phyloP scores from a whole-genome alignment of 2,888 invertebrate genomes.

The Isoperla grammatica region DNA sequence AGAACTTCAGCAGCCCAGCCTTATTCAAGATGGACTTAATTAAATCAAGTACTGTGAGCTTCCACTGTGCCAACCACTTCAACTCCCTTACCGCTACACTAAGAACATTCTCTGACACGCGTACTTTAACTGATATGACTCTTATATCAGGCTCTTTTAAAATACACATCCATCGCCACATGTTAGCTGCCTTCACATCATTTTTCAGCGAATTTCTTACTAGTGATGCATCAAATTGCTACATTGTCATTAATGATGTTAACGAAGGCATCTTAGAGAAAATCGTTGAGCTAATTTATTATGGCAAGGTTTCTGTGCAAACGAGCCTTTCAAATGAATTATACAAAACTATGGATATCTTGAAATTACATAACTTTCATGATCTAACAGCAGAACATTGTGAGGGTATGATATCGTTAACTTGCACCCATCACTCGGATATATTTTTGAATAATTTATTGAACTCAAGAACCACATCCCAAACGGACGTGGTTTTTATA shows the following conservation, averaged over 20 bases:
- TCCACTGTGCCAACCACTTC: slow-evolving; percentile 21
- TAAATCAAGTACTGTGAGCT: background rate
- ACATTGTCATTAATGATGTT: slow-evolving; percentile 13
- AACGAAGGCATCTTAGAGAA: slow-evolving; percentile 6
- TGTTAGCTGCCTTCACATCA: slow-evolving; percentile 19
- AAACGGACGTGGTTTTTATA: slow-evolving; percentile 22
- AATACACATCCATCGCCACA: slow-evolving; percentile 17
- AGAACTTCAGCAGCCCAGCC: background rate
- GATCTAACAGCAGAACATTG: background rate
- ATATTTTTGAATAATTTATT: slow-evolving; percentile 18
- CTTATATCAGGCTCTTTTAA: slow-evolving; percentile 13
- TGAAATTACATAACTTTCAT: slow-evolving; percentile 10
- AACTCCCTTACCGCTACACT: slow-evolving; percentile 13
- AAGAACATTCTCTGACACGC: slow-evolving; percentile 5
- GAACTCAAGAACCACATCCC: slow-evolving; percentile 7
- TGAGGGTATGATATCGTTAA: slow-evolving; percentile 9
- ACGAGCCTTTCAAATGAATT: slow-evolving; percentile 1
- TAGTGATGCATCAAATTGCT: slow-evolving; percentile 1
- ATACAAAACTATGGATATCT: background rate
- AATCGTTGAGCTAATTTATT: slow-evolving; percentile 22
- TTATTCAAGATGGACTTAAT: background rate
- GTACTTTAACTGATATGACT: slow-evolving; percentile 20
- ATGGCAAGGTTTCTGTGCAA: slow-evolving; percentile 8
- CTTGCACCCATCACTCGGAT: slow-evolving; percentile 14
- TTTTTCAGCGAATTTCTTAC: slow-evolving; percentile 13